phyloP scores from a whole-genome alignment of 2,113 vertebrate species.

The Pelusios castaneus region DNA sequence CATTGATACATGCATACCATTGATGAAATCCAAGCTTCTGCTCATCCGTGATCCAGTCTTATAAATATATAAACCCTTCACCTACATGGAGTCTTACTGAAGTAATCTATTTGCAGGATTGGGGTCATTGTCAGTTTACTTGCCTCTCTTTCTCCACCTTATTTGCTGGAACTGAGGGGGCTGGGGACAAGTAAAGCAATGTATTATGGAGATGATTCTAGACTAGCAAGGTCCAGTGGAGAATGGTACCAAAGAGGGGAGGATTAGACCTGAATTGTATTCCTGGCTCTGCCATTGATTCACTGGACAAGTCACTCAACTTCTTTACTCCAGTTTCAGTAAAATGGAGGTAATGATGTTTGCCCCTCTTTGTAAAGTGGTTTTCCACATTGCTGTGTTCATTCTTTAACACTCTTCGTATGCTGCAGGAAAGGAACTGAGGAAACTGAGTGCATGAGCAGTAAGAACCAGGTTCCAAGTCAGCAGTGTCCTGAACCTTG shows the following conservation, averaged over 20 bases:
- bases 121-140: background rate
- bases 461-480: background rate
- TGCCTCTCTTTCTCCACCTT: background rate
- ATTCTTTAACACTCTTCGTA: background rate
- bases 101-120: background rate
- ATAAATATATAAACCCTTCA: background rate
- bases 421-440: background rate
- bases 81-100: background rate
- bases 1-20: background rate
- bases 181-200: background rate
- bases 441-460: background rate
- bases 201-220: background rate
- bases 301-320: background rate
- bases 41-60: background rate
- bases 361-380: background rate
- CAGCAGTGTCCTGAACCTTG: background rate
- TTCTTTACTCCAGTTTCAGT: background rate
- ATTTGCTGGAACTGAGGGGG: background rate
- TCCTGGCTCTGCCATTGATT: background rate
- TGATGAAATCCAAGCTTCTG: background rate
- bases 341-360: background rate
- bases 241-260: background rate
- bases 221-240: accelerated
- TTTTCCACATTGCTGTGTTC: background rate
- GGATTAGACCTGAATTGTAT: background rate